Base-by-base conservation (phyloP, 2,113 vertebrate genomes). In the Gallinago jamesoni region DNA sequence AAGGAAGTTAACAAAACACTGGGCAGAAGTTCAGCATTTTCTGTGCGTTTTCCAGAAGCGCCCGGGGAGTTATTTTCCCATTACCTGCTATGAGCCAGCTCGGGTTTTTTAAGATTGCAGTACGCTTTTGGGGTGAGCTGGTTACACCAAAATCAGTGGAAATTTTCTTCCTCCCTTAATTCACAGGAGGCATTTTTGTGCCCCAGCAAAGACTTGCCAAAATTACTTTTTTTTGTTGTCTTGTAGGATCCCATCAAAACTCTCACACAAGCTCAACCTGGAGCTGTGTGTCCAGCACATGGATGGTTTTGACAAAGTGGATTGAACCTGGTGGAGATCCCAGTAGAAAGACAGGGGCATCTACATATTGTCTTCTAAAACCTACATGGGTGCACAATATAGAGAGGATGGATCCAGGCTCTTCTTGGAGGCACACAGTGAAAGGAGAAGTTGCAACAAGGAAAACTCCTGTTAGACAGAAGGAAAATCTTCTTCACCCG, bases 1-100 rank as follows among this genome's bases (percentile, higher is more conserved):
- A 90, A 95, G 75, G 79, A 60, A 88, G 55, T 80, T 8, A 89
- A 91, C 69, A 84, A 90, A 92, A 68, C 43, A 19, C 76, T 2
- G 56, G 73, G 45, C 68, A 79, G 35, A 69, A 73, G 68, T 84
- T 97, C 93, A 94, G 59, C 35, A 10, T 5, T 79, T 93, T 50
- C 57, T 45, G 33, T 39, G 66, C 60, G 6, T 93, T 89, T 90
- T 89, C 63, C 87, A 69, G 73, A 35, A 60, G 56, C 3, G 5
- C 17, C 74, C 0, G 1, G 72, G 66, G 59, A 76, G 20, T 94
- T 67, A 89, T 85, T 87, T 94, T 85, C 18, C 3, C 64, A 75
- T 90, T 75, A 90, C 35, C 86, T 83, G 59, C 39, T 77, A 22
- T 30, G 63, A 90, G 48, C 53, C 70, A 39, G 62, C 76, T 87